Evolutionary conservation across 2,113 vertebrate species (phyloP), one percentile per base, ranked within the genome.

Genomic region (Ciconia maguari): DNA sequence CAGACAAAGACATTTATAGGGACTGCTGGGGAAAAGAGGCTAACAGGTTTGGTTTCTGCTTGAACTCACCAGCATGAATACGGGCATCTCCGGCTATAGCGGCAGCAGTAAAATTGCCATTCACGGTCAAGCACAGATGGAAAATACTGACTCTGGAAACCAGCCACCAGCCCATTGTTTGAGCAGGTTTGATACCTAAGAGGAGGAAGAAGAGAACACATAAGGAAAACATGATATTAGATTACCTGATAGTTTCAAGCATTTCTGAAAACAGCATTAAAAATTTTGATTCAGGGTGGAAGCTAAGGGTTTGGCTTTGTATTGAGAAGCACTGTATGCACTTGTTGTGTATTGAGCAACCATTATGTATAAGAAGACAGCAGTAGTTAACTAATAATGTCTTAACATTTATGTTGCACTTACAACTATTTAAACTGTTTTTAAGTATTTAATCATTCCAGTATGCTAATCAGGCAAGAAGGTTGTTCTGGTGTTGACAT

Each of bases 51-150:
- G 54, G 21, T 76, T 86, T 49, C 75, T 84, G 42, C 54, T 75
- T 79, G 36, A 71, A 98, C 99, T 94, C 97, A 99, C 99, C 99
- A 99, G 98, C 99, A 99, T 65, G 98, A 98, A 83, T 99, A 99
- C 0, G 99, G 99, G 68, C 99, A 99, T 42, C 98, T 98, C 92
- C 98, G 98, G 93, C 98, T 98, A 8, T 99, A 99, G 51, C 98
- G 99, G 93, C 99, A 99, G 96, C 99, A 99, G 97, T 99, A 99
- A 92, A 99, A 99, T 78, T 99, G 99, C 99, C 99, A 99, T 89
- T 99, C 99, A 3, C 99, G 98, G 93, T 99, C 99, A 83, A 99
- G 98, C 87, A 99, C 98, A 0, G 99, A 98, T 41, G 99, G 98
- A 74, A 99, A 99, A 97, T 99, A 99, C 92, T 99, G 99, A 83